Evolutionary conservation across 2,797 vertebrate species (phyloP).

Genomic region (Zalophus californianus): DNA sequence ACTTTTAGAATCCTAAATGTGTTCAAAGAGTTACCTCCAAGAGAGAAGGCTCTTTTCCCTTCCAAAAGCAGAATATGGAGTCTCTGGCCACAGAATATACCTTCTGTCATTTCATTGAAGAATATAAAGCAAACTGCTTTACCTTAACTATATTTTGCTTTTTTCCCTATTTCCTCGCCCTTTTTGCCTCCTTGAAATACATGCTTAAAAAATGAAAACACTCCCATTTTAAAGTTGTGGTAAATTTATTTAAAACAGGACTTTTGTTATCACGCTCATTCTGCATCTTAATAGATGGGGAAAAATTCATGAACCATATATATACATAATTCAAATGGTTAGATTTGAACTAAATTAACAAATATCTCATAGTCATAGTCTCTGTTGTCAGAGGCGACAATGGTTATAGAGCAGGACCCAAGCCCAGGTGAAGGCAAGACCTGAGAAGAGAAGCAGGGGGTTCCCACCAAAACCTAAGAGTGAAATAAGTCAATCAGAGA

Average conservation of each 20-base stretch:
- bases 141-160: neutral
- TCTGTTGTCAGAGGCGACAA: neutral
- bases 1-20: neutral
- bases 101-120: neutral
- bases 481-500: no score
- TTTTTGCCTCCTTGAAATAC: constrained; percentile 2
- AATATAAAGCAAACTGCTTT: neutral
- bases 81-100: neutral
- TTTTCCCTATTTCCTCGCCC: neutral
- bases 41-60: neutral
- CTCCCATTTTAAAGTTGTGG: neutral
- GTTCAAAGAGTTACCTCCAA: neutral
- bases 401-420: neutral
- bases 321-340: neutral
- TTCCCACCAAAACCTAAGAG: neutral
- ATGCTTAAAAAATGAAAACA: neutral
- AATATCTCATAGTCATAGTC: neutral
- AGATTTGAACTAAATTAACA: neutral
- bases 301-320: neutral
- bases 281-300: neutral
- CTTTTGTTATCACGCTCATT: neutral
- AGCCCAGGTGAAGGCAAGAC: neutral
- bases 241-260: neutral
- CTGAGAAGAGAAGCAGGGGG: neutral
- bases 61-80: neutral